Conservation (phyloP, 1,140 invertebrate genomes). For the Caenorhabditis remanei region DNA sequence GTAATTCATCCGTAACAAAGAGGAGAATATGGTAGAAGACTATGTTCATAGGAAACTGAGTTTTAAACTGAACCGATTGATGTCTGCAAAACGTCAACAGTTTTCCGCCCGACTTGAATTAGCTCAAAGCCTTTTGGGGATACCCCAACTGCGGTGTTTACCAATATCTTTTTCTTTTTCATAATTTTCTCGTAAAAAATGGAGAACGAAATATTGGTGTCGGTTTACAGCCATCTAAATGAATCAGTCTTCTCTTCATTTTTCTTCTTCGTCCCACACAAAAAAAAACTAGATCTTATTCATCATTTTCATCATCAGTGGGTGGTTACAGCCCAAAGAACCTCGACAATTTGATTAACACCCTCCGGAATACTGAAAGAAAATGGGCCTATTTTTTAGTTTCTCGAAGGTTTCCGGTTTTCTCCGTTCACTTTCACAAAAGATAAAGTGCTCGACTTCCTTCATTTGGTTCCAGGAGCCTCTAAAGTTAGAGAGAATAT, state of each 20-base stretch:
- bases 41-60: too few relatives aligned
- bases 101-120: too few relatives aligned
- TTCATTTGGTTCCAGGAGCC: constrained; percentile 1
- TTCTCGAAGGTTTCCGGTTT: not conserved
- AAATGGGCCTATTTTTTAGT: not conserved
- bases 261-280: not conserved
- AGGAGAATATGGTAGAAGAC: not conserved
- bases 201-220: too few relatives aligned
- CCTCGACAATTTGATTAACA: constrained; percentile 39
- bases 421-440: constrained; percentile 23
- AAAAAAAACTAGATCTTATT: not conserved
- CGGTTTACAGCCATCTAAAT: not conserved
- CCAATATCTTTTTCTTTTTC: too few relatives aligned
- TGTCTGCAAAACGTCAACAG: too few relatives aligned
- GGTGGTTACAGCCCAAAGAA: constrained; percentile 52
- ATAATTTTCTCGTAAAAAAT: too few relatives aligned
- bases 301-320: constrained; percentile 42
- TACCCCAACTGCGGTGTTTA: too few relatives aligned
- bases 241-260: not conserved
- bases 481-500: not conserved
- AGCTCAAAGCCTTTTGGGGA: too few relatives aligned
- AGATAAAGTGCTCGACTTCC: not conserved
- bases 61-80: too few relatives aligned
- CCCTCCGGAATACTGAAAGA: not conserved
- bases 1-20: not conserved